phyloP scores from a whole-genome alignment of 2,797 vertebrate genomes.

The Mormyrops boulengeri region DNA sequence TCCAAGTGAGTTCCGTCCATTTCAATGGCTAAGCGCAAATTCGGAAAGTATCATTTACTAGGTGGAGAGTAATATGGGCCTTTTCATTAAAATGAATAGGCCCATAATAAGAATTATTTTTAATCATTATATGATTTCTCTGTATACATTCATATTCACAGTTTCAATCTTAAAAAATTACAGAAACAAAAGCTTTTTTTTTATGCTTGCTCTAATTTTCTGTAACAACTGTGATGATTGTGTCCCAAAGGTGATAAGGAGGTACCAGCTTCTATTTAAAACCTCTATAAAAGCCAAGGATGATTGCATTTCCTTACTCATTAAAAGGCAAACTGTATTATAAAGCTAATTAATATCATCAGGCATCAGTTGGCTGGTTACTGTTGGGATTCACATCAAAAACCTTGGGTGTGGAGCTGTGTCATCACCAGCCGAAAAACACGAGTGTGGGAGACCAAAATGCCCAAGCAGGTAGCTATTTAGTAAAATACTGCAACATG shows the following conservation, averaged over 20 bases:
- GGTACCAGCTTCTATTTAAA: neutral
- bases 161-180: neutral
- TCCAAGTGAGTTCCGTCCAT: no score
- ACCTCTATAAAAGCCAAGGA: neutral
- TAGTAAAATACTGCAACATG: neutral
- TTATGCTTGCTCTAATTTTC: neutral
- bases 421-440: neutral
- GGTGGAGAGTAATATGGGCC: no score
- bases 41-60: no score
- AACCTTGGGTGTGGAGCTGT: neutral
- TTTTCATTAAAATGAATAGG: no score
- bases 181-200: neutral
- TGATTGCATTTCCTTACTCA: neutral
- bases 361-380: neutral
- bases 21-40: no score
- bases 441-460: neutral
- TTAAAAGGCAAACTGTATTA: neutral
- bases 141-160: neutral
- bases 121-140: neutral
- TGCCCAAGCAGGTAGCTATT: neutral
- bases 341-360: slow-evolving; percentile 2
- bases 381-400: neutral
- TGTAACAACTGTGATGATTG: neutral
- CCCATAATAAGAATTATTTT: neutral
- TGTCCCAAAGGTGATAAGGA: neutral